phyloP scores from a whole-genome alignment of 1,140 invertebrate species.

The Bombus haemorrhoidalis region DNA sequence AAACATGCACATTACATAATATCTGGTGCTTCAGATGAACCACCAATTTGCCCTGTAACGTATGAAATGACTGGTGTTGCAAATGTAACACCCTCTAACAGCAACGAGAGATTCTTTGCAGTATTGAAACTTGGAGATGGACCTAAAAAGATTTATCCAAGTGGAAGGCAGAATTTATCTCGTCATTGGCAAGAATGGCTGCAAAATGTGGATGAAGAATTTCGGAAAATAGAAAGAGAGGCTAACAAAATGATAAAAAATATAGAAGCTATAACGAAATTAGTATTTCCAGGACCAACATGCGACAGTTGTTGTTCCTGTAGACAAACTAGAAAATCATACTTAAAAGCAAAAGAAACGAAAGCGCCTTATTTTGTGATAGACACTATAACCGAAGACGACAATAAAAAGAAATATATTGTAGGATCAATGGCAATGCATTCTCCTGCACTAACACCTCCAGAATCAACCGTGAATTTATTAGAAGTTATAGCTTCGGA shows the following conservation, averaged over 20 bases:
- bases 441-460: constrained; percentile 64
- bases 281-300: constrained; percentile 48
- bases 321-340: constrained; percentile 68
- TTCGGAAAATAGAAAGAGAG: constrained; percentile 54
- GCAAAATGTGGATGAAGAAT: constrained; percentile 68
- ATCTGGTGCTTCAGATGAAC: constrained; percentile 45
- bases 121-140: constrained; percentile 56
- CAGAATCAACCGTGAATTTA: constrained; percentile 51
- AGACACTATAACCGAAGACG: constrained; percentile 50
- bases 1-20: constrained; percentile 64
- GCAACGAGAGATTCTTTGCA: constrained; percentile 68
- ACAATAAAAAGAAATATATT: constrained; percentile 60
- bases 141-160: constrained; percentile 59
- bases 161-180: constrained; percentile 73
- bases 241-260: constrained; percentile 69
- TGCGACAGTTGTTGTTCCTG: constrained; percentile 76
- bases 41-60: constrained; percentile 55
- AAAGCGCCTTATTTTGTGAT: constrained; percentile 65
- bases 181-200: constrained; percentile 73
- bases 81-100: constrained; percentile 62
- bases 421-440: constrained; percentile 68
- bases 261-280: constrained; percentile 58
- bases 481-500: constrained; percentile 59
- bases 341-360: constrained; percentile 57
- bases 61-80: constrained; percentile 63